These are phyloP conservation scores for Phalacrocorax brasilianus DNA, from an alignment of 2,113 vertebrate genomes.

Conservation along the genomic window DNA sequence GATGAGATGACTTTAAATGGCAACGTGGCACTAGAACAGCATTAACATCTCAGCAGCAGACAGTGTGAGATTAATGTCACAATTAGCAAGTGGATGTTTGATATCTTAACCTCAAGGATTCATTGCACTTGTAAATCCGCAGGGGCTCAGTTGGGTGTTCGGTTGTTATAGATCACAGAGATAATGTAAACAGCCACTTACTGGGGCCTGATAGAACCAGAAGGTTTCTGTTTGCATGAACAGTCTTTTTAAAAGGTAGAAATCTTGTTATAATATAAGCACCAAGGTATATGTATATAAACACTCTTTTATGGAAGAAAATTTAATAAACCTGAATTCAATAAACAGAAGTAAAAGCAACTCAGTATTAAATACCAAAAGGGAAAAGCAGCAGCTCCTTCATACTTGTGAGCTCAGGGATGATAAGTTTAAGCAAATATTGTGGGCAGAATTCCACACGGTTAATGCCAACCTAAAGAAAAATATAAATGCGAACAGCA, in stretches of 20 bases:
- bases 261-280: not conserved
- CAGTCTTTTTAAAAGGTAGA: not conserved
- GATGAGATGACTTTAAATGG: conserved; percentile 65
- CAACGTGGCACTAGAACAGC: conserved; percentile 10
- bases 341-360: not conserved
- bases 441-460: not conserved
- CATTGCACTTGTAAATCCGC: conserved; percentile 32
- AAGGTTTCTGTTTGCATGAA: not conserved
- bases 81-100: conserved; percentile 44
- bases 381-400: not conserved
- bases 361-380: not conserved
- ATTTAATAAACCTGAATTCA: not conserved
- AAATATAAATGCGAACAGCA: not conserved
- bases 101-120: conserved; percentile 37
- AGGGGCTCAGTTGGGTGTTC: not conserved
- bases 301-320: not conserved
- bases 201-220: not conserved
- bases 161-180: not conserved
- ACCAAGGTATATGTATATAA: not conserved
- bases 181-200: conserved; percentile 1
- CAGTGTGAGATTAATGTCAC: conserved; percentile 49
- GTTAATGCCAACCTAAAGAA: not conserved
- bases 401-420: not conserved
- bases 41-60: conserved; percentile 44
- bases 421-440: not conserved